Conservation (phyloP, 2,888 invertebrate genomes). For the Eupsilia transversa region DNA sequence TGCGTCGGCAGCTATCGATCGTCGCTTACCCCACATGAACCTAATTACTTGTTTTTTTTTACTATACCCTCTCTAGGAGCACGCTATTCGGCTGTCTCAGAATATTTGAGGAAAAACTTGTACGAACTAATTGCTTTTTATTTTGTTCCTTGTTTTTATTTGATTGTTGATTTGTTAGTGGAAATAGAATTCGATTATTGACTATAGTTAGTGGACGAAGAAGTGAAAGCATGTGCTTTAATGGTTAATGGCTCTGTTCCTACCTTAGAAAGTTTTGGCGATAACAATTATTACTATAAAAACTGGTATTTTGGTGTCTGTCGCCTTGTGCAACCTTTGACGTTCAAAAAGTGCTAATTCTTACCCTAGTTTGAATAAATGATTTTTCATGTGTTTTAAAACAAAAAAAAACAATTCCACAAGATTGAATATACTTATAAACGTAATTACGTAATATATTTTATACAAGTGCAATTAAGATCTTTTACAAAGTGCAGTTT, state of each 20-base stretch:
- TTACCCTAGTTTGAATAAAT: background rate
- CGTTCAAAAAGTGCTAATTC: background rate
- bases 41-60: slow-evolving; percentile 66
- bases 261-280: no score
- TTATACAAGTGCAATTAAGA: no score
- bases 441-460: no score
- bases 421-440: no score
- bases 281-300: no score
- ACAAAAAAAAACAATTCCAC: no score
- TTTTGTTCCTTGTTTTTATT: slow-evolving; percentile 15
- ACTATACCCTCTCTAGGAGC: slow-evolving; percentile 23
- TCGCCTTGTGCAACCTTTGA: background rate
- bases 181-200: background rate
- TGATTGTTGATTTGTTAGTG: slow-evolving; percentile 12
- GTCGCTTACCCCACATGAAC: slow-evolving; percentile 50
- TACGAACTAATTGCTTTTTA: slow-evolving; percentile 23
- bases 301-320: background rate
- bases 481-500: no score
- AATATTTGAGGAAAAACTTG: slow-evolving; percentile 29
- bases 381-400: background rate
- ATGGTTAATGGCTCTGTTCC: no score
- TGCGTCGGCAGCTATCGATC: slow-evolving; percentile 64
- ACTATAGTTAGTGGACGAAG: background rate
- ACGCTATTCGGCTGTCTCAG: slow-evolving; percentile 45
- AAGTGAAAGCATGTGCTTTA: background rate